Evolutionary conservation across 2,797 vertebrate species (phyloP), one percentile per base, ranked within the genome.

Genomic region (Mormyrus hasselquistii): DNA sequence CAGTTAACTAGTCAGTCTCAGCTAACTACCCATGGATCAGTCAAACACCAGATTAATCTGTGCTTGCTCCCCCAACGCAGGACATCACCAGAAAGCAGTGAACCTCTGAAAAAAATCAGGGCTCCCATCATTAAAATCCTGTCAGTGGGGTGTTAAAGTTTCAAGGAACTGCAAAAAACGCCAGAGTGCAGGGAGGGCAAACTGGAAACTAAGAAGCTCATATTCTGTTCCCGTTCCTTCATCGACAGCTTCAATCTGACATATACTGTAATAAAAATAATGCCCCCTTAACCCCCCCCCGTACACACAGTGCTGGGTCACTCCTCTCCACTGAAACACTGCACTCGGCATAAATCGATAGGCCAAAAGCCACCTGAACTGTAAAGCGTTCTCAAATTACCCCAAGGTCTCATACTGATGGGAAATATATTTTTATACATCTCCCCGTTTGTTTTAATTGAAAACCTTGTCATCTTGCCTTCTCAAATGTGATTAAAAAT

Each of bases 121-220:
- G 29, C 41, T 8, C 19, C 38, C 7, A n/a, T 19, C 14, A 79
- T 41, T 49, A 62, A 59, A 84, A 85, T 84, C 55, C 79, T 89
- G 19, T 7, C 88, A 85, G 38, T 62, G 52, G n/a, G 16, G 79
- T 89, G 88, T 59, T 49, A 89, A 49, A 89, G 79, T 89, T 14
- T 85, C 88, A 65, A 3, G 41, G 22, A 65, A 22, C 79, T 84
- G 88, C 55, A 65, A 85, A 88, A 62, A 88, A 84, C n/a, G 47
- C 53, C 79, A 84, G 4, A 44, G 41, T 85, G 53, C 47, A 57
- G 29, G 34, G 41, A 38, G 52, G 34, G 12, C 49, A 62, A 84
- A 29, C 9, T 34, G 49, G 47, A 86, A 29, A 87, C 8, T 19
- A 3, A 87, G 34, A 7, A 29, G 25, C 57, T 79, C 53, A 53